A percentile compares a stretch with the other conserved stretches of the same genome.
phyloP scores from a whole-genome alignment of 2,113 vertebrate genomes.

The human region DNA sequence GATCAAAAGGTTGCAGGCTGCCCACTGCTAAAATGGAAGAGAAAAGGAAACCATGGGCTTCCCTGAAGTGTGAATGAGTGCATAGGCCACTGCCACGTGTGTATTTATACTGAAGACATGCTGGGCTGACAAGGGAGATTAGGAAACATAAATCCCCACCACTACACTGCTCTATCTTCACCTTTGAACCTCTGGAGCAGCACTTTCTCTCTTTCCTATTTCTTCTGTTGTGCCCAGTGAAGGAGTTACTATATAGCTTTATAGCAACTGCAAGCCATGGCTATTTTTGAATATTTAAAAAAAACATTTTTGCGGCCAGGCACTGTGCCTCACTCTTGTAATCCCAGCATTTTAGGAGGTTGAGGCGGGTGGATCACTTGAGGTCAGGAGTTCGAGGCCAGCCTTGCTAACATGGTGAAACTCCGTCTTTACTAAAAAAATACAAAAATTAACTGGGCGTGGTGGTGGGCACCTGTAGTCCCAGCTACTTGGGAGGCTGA shows the following conservation, averaged over 20 bases:
- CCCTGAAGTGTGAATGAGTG: slow-evolving; percentile 83
- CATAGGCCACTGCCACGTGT: slow-evolving; percentile 75
- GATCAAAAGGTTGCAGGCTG: slow-evolving; percentile 88
- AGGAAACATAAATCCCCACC: slow-evolving; percentile 34
- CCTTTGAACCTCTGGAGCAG: not conserved
- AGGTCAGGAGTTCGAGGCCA: no score
- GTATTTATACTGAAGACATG: slow-evolving; percentile 70
- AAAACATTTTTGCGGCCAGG: not conserved
- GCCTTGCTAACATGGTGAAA: no score
- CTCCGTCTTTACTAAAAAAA: no score
- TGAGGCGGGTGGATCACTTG: no score
- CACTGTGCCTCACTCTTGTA: no score
- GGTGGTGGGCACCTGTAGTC: no score
- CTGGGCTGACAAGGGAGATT: slow-evolving; percentile 68
- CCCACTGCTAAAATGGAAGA: slow-evolving; percentile 85
- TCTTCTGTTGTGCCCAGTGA: not conserved
- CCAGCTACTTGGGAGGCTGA: no score
- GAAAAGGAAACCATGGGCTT: slow-evolving; percentile 81
- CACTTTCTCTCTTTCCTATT: not conserved
- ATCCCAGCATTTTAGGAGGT: no score
- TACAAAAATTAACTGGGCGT: no score
- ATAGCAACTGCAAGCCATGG: not conserved
- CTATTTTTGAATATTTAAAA: not conserved
- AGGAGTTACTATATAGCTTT: not conserved
- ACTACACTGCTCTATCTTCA: not conserved